Percentiles rank a stretch among this genome's conserved stretches.
Evolutionary conservation across 2,113 vertebrate genomes (phyloP).

Genomic region (Taxidea taxus): DNA sequence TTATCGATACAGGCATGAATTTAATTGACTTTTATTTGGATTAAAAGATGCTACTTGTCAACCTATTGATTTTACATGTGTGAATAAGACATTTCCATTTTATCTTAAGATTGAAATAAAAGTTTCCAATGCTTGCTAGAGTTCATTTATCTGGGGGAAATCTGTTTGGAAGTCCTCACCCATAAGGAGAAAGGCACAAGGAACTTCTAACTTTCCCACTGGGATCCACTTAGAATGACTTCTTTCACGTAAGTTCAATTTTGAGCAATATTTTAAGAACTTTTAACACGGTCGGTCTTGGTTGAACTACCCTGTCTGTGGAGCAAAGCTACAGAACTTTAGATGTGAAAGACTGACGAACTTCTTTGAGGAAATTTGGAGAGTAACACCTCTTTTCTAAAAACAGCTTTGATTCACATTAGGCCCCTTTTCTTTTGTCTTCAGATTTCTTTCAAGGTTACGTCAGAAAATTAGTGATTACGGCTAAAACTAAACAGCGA

Average conservation of each 20-base stretch:
- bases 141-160: neutral
- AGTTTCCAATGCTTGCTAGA: neutral
- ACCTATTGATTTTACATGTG: neutral
- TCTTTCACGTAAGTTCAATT: too few species aligned
- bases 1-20: neutral
- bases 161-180: neutral
- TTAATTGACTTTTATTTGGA: neutral
- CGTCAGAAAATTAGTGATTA: slow-evolving; percentile 41
- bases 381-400: neutral
- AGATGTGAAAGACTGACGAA: neutral
- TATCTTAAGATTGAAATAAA: neutral
- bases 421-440: neutral
- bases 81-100: neutral
- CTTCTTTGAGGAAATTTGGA: neutral
- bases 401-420: neutral
- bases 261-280: neutral
- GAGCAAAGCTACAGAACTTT: neutral
- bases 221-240: neutral
- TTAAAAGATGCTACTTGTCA: slow-evolving; percentile 6
- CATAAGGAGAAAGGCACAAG: neutral
- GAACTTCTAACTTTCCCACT: neutral
- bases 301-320: accelerated
- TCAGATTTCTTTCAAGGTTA: neutral
- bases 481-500: neutral
- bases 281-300: neutral